phyloP scores from a whole-genome alignment of 2,113 vertebrate genomes.

The Ptilonorhynchus violaceus region DNA sequence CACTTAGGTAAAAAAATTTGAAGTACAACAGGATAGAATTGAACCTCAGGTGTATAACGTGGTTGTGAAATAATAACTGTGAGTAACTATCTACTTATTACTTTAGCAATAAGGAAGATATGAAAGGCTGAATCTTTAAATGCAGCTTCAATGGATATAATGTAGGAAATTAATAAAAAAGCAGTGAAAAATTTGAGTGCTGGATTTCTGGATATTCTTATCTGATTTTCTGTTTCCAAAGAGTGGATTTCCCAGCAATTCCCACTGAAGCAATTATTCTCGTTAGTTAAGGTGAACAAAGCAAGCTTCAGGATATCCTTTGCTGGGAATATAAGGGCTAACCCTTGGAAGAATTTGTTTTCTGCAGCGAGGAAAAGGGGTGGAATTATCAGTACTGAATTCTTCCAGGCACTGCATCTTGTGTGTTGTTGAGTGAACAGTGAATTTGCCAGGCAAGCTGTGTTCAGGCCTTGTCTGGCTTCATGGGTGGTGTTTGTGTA shows the following conservation, averaged over 20 bases:
- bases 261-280: constrained; percentile 31
- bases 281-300: not conserved
- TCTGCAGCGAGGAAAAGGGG: not conserved
- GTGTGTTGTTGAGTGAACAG: not conserved
- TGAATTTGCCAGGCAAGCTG: not conserved
- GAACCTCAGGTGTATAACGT: not conserved
- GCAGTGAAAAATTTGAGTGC: not conserved
- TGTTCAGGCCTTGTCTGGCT: not conserved
- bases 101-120: not conserved
- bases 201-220: not conserved
- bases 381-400: not conserved
- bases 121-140: not conserved
- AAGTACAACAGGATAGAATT: not conserved
- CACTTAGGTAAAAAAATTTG: not conserved
- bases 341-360: not conserved
- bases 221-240: not conserved
- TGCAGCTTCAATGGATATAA: not conserved
- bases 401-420: not conserved
- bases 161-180: not conserved
- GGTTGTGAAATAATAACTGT: not conserved
- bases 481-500: not conserved
- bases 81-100: not conserved
- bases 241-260: constrained; percentile 43
- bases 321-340: not conserved
- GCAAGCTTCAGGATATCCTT: constrained; percentile 61